Conservation (phyloP, 2,113 vertebrate species). For the Pteronura brasiliensis region DNA sequence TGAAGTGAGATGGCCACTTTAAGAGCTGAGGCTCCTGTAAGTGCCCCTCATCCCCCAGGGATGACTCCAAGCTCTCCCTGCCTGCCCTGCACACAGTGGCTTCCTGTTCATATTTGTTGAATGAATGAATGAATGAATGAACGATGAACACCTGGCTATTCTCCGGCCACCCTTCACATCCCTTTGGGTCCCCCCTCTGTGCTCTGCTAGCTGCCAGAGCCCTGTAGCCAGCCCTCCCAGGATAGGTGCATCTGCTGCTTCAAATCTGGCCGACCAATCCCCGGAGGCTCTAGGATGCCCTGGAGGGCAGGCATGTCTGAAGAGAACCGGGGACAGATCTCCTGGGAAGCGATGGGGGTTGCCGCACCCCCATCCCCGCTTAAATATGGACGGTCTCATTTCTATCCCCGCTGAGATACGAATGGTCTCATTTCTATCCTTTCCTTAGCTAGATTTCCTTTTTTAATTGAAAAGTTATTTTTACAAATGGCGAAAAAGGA, state of each 20-base stretch:
- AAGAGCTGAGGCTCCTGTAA: neutral
- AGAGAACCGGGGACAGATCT: neutral
- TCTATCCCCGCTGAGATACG: neutral
- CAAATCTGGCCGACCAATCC: neutral
- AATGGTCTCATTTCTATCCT: neutral
- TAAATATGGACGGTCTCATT: neutral
- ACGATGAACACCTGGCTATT: neutral
- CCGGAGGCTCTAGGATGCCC: neutral
- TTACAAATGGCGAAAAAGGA: neutral
- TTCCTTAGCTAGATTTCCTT: neutral
- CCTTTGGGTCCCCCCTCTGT: neutral
- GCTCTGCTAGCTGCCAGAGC: neutral
- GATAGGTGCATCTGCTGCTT: neutral
- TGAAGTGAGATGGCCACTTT: neutral
- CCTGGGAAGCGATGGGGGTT: neutral
- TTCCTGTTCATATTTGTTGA: neutral
- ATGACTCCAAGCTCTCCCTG: neutral
- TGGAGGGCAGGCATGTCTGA: neutral
- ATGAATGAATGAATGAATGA: neutral
- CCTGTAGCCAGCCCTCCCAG: neutral
- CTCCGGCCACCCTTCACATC: neutral
- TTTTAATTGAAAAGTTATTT: neutral
- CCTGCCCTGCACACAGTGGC: neutral
- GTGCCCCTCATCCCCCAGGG: accelerated
- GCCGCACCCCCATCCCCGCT: too few relatives aligned